Conservation (phyloP, 2,113 vertebrate species). For the Zapus hudsonius region DNA sequence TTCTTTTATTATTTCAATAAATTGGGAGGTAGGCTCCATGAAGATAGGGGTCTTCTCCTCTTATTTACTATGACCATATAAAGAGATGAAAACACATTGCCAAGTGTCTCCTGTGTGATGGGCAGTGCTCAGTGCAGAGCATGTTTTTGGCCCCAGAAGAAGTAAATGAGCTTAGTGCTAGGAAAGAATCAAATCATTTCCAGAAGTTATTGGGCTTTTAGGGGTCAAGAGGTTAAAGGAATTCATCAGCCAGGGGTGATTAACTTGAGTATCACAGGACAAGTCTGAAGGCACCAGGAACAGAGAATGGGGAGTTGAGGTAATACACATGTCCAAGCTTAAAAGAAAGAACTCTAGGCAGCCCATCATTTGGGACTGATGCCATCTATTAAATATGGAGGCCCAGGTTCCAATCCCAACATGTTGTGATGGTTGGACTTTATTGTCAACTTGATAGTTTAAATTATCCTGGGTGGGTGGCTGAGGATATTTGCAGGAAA, state of each 20-base stretch:
- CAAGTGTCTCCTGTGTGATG: background rate
- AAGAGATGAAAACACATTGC: background rate
- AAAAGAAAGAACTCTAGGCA: background rate
- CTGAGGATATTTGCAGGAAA: no score
- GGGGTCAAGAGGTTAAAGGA: background rate
- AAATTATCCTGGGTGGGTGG: no score
- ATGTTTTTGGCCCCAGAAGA: background rate
- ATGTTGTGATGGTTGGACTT: no score
- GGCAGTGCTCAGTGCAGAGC: background rate
- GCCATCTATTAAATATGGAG: background rate
- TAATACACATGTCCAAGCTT: background rate
- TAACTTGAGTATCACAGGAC: background rate
- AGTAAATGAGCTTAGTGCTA: background rate
- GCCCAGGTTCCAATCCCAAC: background rate
- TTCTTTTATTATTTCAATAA: background rate
- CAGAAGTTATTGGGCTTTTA: background rate
- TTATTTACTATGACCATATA: background rate
- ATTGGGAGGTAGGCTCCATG: background rate
- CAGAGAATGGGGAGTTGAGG: background rate
- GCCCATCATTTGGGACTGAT: background rate
- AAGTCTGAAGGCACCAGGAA: background rate
- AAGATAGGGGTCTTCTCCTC: background rate
- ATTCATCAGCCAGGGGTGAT: background rate
- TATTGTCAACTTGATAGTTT: no score
- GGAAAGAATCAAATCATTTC: background rate